Conservation (phyloP, 1,140 invertebrate genomes). For the Physella acuta region DNA sequence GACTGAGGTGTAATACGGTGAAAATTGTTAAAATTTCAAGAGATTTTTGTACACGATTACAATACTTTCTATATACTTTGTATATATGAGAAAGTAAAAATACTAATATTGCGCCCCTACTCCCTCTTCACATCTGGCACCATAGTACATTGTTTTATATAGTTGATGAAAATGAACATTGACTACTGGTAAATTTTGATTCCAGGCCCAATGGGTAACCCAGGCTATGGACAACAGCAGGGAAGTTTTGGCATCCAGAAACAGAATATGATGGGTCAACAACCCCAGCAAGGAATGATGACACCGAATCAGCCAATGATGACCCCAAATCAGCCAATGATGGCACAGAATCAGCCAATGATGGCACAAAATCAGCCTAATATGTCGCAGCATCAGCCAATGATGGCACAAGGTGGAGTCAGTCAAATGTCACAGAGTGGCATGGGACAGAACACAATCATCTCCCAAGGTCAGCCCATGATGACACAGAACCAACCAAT, state of each 20-base stretch:
- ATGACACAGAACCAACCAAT: constrained; percentile 17
- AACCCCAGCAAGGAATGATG: constrained; percentile 19
- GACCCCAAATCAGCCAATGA: constrained; percentile 20
- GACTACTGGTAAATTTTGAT: too few relatives aligned
- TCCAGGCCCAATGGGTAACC: constrained; percentile 6
- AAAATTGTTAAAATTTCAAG: too few relatives aligned
- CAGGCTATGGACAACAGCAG: constrained; percentile 13
- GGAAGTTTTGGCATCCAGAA: constrained; percentile 20
- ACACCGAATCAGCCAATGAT: constrained; percentile 2
- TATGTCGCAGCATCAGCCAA: constrained; percentile 8
- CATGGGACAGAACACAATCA: constrained; percentile 8
- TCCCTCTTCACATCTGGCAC: too few relatives aligned
- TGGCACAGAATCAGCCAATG: constrained; percentile 14
- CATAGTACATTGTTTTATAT: too few relatives aligned
- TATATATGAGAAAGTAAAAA: too few relatives aligned
- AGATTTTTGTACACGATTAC: too few relatives aligned
- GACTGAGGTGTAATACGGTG: too few relatives aligned
- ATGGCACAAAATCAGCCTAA: constrained; percentile 3
- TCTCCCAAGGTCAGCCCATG: constrained; percentile 1
- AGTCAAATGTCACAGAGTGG: constrained; percentile 16
- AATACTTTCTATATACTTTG: too few relatives aligned
- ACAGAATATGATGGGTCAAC: constrained; percentile 10
- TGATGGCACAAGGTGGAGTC: constrained; percentile 3
- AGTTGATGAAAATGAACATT: too few relatives aligned
- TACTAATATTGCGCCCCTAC: too few relatives aligned